Conservation (phyloP, 2,888 invertebrate species). For the Aporophyla nigra region DNA sequence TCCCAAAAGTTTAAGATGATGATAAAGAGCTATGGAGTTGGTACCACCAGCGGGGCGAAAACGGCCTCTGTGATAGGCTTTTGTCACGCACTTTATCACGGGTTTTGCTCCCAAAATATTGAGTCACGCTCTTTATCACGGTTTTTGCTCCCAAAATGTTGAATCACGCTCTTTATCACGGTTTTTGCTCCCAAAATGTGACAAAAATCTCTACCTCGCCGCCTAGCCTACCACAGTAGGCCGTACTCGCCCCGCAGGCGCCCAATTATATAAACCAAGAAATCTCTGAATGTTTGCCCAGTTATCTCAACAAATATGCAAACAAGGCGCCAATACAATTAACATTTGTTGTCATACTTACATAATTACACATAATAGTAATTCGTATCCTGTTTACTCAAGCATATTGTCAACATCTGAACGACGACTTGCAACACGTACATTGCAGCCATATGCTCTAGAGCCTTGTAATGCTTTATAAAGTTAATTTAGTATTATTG, state of each 20-base stretch:
- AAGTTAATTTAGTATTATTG: slow-evolving; percentile 72
- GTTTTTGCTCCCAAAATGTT: no score
- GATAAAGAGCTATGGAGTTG: background rate
- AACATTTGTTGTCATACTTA: slow-evolving; percentile 43
- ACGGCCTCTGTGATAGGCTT: no score
- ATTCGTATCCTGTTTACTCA: slow-evolving; percentile 56
- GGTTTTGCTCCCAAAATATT: no score
- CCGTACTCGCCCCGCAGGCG: background rate
- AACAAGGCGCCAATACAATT: slow-evolving; percentile 45
- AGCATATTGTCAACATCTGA: slow-evolving; percentile 63
- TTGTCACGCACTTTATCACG: no score
- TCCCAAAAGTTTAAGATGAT: background rate
- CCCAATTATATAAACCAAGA: background rate
- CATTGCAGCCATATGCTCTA: slow-evolving; percentile 70
- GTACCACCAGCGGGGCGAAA: background rate
- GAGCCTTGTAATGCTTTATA: slow-evolving; percentile 72
- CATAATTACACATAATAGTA: slow-evolving; percentile 30
- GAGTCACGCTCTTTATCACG: no score
- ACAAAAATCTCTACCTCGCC: no score
- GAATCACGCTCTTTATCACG: no score
- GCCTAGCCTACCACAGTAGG: no score
- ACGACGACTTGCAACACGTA: slow-evolving; percentile 49
- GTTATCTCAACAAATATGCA: slow-evolving; percentile 16
- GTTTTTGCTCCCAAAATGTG: no score
- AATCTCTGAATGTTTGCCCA: background rate